Evolutionary conservation across 1,140 invertebrate species (phyloP).

Genomic region (Phthorimaea operculella): DNA sequence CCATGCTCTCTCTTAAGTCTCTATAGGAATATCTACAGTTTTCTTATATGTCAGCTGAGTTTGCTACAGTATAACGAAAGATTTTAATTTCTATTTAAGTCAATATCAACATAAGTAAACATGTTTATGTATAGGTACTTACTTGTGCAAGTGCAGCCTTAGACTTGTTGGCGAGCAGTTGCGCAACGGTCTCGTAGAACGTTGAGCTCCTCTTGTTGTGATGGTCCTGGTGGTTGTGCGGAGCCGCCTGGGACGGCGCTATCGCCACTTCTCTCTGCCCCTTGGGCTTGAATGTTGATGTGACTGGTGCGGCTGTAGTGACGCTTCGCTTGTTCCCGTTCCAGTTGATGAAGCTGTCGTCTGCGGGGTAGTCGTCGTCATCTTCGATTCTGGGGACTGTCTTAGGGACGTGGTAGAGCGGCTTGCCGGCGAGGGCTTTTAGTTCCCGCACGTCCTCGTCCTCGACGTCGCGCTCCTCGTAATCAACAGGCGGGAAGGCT

Average conservation of each 20-base stretch:
- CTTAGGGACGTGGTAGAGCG: constrained; percentile 61
- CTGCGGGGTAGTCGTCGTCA: constrained; percentile 51
- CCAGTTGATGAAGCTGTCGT: constrained; percentile 66
- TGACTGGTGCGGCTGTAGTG: constrained; percentile 35
- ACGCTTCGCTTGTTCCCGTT: constrained; percentile 61
- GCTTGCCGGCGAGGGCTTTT: constrained; percentile 68
- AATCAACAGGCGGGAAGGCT: constrained; percentile 51
- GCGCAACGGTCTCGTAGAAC: constrained; percentile 60
- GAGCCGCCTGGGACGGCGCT: constrained; percentile 64
- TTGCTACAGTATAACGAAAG: no score
- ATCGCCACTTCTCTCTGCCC: constrained; percentile 74
- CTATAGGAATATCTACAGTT: background rate
- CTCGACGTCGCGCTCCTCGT: constrained; percentile 64
- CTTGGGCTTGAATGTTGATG: constrained; percentile 21
- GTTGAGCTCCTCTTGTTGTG: constrained; percentile 39
- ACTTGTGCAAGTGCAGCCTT: constrained; percentile 38
- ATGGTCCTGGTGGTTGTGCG: constrained; percentile 14
- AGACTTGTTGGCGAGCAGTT: constrained; percentile 57
- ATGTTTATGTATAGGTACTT: constrained; percentile 17
- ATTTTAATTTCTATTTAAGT: no score
- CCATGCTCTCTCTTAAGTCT: constrained; percentile 25
- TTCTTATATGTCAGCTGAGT: no score
- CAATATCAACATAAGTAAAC: no score
- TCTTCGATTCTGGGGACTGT: constrained; percentile 49
- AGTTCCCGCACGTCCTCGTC: constrained; percentile 72